Percentiles rank a stretch among this genome's conserved stretches.
Evolutionary conservation across 1,140 invertebrate genomes (phyloP).

Genomic region (Cyclina sinensis): DNA sequence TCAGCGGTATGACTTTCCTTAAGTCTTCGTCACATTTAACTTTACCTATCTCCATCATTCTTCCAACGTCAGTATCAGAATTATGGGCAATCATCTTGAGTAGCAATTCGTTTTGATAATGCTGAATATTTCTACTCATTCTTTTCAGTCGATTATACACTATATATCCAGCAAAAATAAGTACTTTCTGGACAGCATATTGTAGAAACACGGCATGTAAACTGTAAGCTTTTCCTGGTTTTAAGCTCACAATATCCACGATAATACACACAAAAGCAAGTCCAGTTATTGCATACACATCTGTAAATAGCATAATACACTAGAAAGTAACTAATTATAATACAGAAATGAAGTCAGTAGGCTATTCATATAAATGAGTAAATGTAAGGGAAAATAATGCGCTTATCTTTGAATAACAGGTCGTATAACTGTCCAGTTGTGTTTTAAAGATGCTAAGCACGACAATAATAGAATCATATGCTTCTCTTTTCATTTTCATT

Average conservation of each 20-base stretch:
- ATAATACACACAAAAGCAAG: background rate
- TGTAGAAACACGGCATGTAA: background rate
- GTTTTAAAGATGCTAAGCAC: too few relatives aligned
- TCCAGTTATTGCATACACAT: background rate
- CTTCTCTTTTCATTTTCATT: too few relatives aligned
- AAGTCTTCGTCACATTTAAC: slow-evolving; percentile 35
- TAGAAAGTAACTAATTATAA: too few relatives aligned
- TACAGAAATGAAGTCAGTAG: too few relatives aligned
- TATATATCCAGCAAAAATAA: background rate
- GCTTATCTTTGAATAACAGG: too few relatives aligned
- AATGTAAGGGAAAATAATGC: too few relatives aligned
- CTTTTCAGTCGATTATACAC: background rate
- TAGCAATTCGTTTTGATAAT: slow-evolving; percentile 25
- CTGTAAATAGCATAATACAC: too few relatives aligned
- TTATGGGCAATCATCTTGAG: slow-evolving; percentile 22
- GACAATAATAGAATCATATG: too few relatives aligned
- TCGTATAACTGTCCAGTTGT: too few relatives aligned
- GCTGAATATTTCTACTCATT: slow-evolving; percentile 21
- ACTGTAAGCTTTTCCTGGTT: background rate
- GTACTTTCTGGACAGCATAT: slow-evolving; percentile 21
- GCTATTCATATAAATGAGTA: too few relatives aligned
- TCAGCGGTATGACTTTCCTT: slow-evolving; percentile 20
- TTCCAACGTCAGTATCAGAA: slow-evolving; percentile 21
- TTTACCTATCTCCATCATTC: background rate
- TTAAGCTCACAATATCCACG: slow-evolving; percentile 16